A percentile compares a stretch with the other conserved stretches of the same genome.
Evolutionary conservation across 1,140 invertebrate genomes (phyloP).

Genomic region (Sitobion miscanthi): DNA sequence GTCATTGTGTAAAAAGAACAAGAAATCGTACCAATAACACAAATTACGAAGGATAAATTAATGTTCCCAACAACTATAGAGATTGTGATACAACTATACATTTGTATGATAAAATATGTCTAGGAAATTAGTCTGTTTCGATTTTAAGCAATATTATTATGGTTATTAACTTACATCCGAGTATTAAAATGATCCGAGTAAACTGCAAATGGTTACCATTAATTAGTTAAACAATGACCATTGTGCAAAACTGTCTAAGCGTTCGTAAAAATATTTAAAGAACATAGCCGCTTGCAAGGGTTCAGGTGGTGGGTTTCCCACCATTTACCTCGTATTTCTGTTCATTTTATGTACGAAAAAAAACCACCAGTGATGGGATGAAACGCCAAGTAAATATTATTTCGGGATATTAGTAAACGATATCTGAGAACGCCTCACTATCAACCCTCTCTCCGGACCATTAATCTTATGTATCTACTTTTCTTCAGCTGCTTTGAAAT

Average conservation of each 20-base stretch:
- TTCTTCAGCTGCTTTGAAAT: constrained; percentile 12
- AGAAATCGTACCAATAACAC: background rate
- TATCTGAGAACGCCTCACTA: constrained; percentile 39
- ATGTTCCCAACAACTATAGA: background rate
- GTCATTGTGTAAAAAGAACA: background rate
- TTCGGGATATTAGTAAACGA: constrained; percentile 47
- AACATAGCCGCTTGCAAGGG: background rate
- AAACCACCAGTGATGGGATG: background rate
- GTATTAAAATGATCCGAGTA: background rate
- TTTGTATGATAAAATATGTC: background rate
- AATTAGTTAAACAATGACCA: constrained; percentile 48
- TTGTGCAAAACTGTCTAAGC: constrained; percentile 16
- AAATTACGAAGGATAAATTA: background rate
- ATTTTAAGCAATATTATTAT: background rate
- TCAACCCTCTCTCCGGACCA: constrained; percentile 50
- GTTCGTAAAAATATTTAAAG: constrained; percentile 41
- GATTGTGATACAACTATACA: background rate
- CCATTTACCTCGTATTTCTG: constrained; percentile 3
- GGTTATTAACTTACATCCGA: background rate
- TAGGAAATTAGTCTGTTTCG: background rate
- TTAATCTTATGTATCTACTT: constrained; percentile 51
- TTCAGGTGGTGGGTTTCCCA: constrained; percentile 39
- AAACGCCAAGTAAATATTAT: constrained; percentile 39
- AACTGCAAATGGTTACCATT: background rate
- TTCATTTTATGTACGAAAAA: constrained; percentile 16